Percentiles rank a stretch among this genome's conserved stretches.
Evolutionary conservation across 1,140 invertebrate species (phyloP).

Genomic region (Condylostylus longicornis): DNA sequence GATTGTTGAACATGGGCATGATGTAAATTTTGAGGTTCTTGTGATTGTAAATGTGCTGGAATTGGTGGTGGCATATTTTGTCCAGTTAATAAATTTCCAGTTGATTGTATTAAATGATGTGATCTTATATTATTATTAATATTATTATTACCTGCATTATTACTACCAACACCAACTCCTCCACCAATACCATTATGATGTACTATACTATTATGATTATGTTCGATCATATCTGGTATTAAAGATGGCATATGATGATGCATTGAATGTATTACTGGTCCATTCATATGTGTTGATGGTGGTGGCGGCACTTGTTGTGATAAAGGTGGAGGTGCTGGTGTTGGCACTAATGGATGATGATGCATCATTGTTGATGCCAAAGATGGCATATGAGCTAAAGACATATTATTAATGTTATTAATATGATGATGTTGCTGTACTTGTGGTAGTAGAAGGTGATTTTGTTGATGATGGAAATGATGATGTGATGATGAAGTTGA

Average conservation of each 20-base stretch:
- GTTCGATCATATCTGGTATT: too few species aligned
- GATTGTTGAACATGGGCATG: slow-evolving; percentile 25
- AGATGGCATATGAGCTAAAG: slow-evolving; percentile 12
- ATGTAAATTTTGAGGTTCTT: slow-evolving; percentile 11
- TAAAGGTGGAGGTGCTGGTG: slow-evolving; percentile 30
- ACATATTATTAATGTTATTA: background rate
- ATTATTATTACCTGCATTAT: too few species aligned
- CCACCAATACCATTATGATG: too few species aligned
- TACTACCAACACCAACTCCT: too few species aligned
- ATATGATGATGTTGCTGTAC: too few species aligned
- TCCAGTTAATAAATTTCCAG: too few species aligned
- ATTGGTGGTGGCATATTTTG: background rate
- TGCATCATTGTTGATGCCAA: slow-evolving; percentile 30
- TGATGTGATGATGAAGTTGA: background rate
- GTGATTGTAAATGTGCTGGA: slow-evolving; percentile 12
- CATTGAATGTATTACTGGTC: too few species aligned
- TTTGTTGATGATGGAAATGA: background rate
- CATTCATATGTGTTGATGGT: background rate
- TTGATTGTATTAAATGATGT: too few species aligned
- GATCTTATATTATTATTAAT: too few species aligned
- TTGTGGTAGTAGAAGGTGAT: background rate
- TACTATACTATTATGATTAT: too few species aligned
- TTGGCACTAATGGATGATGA: too few species aligned
- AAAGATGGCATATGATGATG: too few species aligned
- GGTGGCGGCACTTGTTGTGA: slow-evolving; percentile 14